Conservation (phyloP, 2,888 invertebrate genomes). For the Rhingia rostrata region DNA sequence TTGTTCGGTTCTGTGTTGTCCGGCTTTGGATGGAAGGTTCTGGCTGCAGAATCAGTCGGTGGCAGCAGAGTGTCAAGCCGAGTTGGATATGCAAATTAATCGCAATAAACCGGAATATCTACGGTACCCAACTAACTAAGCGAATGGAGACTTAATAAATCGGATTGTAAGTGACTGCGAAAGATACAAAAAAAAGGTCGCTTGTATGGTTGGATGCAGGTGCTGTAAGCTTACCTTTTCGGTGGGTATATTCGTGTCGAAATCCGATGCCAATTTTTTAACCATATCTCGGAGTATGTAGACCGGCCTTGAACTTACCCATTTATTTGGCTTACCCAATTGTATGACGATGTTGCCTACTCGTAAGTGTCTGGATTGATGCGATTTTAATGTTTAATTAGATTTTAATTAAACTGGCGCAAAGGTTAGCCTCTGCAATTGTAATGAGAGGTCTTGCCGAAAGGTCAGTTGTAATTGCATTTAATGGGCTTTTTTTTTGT, state of each 20-base stretch:
- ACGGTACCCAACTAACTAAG: background rate
- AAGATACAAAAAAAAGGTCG: slow-evolving; percentile 44
- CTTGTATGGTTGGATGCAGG: slow-evolving; percentile 20
- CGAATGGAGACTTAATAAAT: slow-evolving; percentile 23
- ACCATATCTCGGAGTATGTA: background rate
- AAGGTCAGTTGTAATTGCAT: background rate
- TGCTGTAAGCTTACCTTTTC: slow-evolving; percentile 13
- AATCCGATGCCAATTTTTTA: background rate
- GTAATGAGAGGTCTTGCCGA: background rate
- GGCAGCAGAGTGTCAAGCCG: background rate
- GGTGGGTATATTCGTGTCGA: background rate
- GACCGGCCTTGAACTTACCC: slow-evolving; percentile 31
- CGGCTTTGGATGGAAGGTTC: background rate
- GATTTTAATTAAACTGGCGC: slow-evolving; percentile 20
- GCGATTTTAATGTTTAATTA: slow-evolving; percentile 7
- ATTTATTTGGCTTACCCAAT: background rate
- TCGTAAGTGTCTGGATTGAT: too few species aligned
- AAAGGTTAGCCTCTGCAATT: background rate
- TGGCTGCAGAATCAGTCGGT: background rate
- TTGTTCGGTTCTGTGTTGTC: slow-evolving; percentile 37
- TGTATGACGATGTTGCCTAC: background rate
- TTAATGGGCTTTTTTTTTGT: background rate
- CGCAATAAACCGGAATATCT: slow-evolving; percentile 52
- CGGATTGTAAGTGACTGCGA: background rate
- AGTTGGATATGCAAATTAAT: slow-evolving; percentile 41